Evolutionary conservation across 2,797 vertebrate species (phyloP), one percentile per base, ranked within the genome.

Genomic region (Epinephelus malabaricus): DNA sequence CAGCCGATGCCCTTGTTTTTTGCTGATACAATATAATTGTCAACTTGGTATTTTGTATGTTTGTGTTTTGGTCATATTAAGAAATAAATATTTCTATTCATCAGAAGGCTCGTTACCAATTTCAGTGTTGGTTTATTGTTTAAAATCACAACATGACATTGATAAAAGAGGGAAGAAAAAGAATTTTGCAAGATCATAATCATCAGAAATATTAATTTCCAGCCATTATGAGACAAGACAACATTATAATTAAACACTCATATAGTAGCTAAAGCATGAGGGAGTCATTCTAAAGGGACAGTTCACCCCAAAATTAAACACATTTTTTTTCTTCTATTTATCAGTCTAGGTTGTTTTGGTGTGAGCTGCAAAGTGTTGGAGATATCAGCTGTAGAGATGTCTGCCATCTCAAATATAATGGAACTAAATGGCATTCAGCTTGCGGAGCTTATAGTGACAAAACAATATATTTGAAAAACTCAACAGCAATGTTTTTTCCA

Each of bases 31-130:
- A 53, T 69, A 78, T 83, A 77, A 81, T 54, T 86, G 81, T 82
- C 81, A 60, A 30, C 81, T 89, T 88, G 82, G 78, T 89, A 87
- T 93, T 94, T 93, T 93, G 85, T 93, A 92, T 90, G 86, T 93
- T 90, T 91, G 81, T 89, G 90, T 81, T 91, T 84, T 83, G 71
- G 73, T 91, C 85, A 72, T 87, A 73, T 34, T 34, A 65, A 63
- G 61, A 91, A 93, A 92, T 92, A 94, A 94, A 94, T 67, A 79
- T 74, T 79, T 88, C 18, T 69, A 63, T 76, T 85, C 62, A 79
- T 85, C 23, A 54, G 60, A 77, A 53, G 60, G 13, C 4, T 30
- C 21, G 7, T 69, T 5, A 14, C 15, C 23, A 6, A 15, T 73
- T 76, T 59, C 19, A 40, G 13, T 38, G 8, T 51, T 56, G 3